These are phyloP conservation scores for Euzophera pinguis DNA, from an alignment of 2,888 invertebrate genomes.

Conservation along the genomic window DNA sequence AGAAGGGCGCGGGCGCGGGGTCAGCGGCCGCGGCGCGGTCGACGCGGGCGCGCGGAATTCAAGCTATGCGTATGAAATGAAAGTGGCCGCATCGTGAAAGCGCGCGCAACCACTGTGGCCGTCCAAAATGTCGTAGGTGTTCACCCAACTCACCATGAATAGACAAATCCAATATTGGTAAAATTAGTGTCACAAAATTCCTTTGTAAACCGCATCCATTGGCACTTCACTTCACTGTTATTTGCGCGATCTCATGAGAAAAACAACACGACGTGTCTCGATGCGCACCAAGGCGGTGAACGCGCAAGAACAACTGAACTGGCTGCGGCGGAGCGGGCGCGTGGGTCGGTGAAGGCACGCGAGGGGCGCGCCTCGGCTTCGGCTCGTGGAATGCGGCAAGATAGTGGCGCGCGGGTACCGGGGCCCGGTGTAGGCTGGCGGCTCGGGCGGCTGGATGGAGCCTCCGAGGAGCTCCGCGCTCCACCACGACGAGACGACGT, in stretches of 20 bases:
- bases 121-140: conserved; percentile 43
- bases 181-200: conserved; percentile 58
- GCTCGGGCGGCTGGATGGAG: conserved; percentile 19
- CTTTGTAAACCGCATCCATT: conserved; percentile 69
- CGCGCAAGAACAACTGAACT: conserved; percentile 65
- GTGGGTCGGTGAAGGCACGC: conserved; percentile 84
- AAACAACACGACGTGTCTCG: conserved; percentile 37
- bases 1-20: conserved; percentile 77
- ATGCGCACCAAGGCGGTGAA: conserved; percentile 50
- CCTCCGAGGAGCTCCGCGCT: conserved; percentile 26
- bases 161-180: conserved; percentile 67
- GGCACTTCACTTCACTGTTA: conserved; percentile 71
- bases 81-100: conserved; percentile 78
- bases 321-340: conserved; percentile 79
- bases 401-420: conserved; percentile 50
- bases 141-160: conserved; percentile 70
- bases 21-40: conserved; percentile 74
- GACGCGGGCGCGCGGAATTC: conserved; percentile 74
- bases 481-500: too few species aligned
- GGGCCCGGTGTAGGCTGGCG: conserved; percentile 37
- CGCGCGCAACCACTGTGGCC: conserved; percentile 68
- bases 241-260: conserved; percentile 53
- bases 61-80: conserved; percentile 79
- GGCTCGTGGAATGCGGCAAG: conserved; percentile 64
- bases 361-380: conserved; percentile 66